These are phyloP conservation scores for Malurus leucopterus DNA, from an alignment of 2,797 vertebrate genomes.

Conservation along the genomic window DNA sequence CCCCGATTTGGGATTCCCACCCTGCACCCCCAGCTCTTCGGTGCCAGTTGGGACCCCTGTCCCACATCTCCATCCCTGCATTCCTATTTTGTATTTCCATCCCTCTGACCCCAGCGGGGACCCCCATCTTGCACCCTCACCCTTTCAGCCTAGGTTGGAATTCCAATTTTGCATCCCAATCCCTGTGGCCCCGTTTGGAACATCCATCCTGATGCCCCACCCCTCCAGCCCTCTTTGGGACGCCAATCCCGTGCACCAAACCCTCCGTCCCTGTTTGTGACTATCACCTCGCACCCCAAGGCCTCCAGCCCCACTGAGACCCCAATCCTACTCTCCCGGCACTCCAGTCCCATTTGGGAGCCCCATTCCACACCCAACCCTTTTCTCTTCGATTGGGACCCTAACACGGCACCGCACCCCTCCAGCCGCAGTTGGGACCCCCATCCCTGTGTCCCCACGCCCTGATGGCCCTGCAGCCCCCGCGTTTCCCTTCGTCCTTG, in stretches of 20 bases:
- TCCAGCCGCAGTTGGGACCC: background rate
- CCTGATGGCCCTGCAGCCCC: background rate
- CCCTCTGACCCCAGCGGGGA: too few relatives aligned
- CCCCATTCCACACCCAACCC: fast-evolving
- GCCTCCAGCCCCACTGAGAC: background rate
- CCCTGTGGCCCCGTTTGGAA: background rate
- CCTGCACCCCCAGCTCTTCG: background rate
- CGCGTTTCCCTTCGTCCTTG: background rate
- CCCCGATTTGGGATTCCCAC: too few relatives aligned
- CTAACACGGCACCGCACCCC: background rate
- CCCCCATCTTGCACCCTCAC: too few relatives aligned
- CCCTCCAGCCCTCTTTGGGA: background rate
- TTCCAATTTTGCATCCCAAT: background rate
- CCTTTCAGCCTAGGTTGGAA: background rate
- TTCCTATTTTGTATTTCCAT: background rate
- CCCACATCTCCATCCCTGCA: too few relatives aligned
- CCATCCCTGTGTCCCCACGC: fast-evolving
- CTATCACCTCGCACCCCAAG: background rate
- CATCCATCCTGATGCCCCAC: background rate
- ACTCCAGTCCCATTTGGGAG: background rate
- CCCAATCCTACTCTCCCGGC: too few relatives aligned
- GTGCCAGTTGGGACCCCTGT: too few relatives aligned
- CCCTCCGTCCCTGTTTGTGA: background rate
- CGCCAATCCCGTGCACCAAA: fast-evolving
- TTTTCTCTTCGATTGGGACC: background rate